These are phyloP conservation scores for Hylaea fasciaria DNA, from an alignment of 2,888 invertebrate species.

Conservation along the genomic window DNA sequence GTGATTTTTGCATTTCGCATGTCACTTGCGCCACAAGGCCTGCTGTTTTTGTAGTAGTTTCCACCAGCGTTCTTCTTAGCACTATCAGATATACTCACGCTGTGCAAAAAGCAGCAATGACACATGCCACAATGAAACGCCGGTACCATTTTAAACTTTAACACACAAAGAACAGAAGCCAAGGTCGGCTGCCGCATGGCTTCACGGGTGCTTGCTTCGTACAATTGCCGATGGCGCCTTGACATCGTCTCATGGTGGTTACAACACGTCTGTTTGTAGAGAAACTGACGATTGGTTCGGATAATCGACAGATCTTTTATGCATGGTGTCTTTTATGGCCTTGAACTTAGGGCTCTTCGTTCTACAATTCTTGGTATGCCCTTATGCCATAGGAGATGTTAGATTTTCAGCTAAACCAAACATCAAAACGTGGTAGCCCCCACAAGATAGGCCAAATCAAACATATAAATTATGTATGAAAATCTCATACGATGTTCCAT, in stretches of 20 bases:
- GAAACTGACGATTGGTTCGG: constrained; percentile 33
- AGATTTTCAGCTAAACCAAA: too few species aligned
- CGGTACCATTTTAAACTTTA: constrained; percentile 27
- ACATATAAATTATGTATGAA: too few species aligned
- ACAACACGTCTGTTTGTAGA: constrained; percentile 30
- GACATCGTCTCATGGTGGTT: constrained; percentile 54
- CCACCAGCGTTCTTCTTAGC: not conserved
- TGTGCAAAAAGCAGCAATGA: constrained; percentile 26
- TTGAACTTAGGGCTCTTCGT: not conserved
- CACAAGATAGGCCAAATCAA: too few species aligned
- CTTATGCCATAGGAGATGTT: too few species aligned
- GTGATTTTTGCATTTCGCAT: too few species aligned
- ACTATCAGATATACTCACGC: constrained; percentile 9
- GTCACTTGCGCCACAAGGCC: too few species aligned
- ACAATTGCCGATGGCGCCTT: constrained; percentile 63
- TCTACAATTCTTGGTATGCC: too few species aligned
- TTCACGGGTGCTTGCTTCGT: constrained; percentile 54
- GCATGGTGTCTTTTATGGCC: constrained; percentile 2
- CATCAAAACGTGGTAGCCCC: too few species aligned
- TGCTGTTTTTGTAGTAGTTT: too few species aligned
- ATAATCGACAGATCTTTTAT: constrained; percentile 17
- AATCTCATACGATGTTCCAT: too few species aligned
- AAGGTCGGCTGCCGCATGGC: constrained; percentile 33
- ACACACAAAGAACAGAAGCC: constrained; percentile 19
- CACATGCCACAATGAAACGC: not conserved